Percentiles rank a stretch among this genome's conserved stretches.
These are phyloP conservation scores for Egretta garzetta DNA, from an alignment of 2,113 vertebrate species.

Conservation along the genomic window DNA sequence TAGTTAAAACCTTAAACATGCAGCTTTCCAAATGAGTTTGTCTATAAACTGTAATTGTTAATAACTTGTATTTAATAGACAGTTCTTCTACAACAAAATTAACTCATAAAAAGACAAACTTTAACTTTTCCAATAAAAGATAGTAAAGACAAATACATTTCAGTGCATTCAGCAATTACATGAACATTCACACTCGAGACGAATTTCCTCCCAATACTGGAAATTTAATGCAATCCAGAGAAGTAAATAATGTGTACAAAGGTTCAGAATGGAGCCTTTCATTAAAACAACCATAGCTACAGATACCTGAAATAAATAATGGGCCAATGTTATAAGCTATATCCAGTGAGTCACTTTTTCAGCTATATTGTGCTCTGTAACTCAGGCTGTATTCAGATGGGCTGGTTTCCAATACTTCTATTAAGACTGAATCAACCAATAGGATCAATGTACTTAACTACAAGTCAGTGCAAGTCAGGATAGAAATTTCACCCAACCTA, in stretches of 20 bases:
- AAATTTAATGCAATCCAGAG: not conserved
- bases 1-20: slow-evolving; percentile 34
- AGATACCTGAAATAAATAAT: not conserved
- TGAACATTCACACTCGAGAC: not conserved
- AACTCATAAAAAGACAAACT: slow-evolving; percentile 44
- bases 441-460: slow-evolving; percentile 29
- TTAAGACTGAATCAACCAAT: not conserved
- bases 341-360: not conserved
- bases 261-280: not conserved
- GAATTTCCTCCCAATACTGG: not conserved
- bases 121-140: slow-evolving; percentile 22
- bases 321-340: not conserved
- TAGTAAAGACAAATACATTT: not conserved
- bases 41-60: slow-evolving; percentile 45
- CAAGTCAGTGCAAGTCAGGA: slow-evolving; percentile 24
- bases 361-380: not conserved
- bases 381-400: not conserved
- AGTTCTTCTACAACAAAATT: slow-evolving; percentile 38
- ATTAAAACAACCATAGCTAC: not conserved
- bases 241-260: not conserved
- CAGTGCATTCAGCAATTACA: not conserved
- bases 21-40: slow-evolving; percentile 39
- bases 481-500: not conserved
- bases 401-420: not conserved
- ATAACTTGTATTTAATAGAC: slow-evolving; percentile 52